Evolutionary conservation across 1,140 invertebrate species (phyloP), one percentile per base, ranked within the genome.

Genomic region (Aethina tumida): DNA sequence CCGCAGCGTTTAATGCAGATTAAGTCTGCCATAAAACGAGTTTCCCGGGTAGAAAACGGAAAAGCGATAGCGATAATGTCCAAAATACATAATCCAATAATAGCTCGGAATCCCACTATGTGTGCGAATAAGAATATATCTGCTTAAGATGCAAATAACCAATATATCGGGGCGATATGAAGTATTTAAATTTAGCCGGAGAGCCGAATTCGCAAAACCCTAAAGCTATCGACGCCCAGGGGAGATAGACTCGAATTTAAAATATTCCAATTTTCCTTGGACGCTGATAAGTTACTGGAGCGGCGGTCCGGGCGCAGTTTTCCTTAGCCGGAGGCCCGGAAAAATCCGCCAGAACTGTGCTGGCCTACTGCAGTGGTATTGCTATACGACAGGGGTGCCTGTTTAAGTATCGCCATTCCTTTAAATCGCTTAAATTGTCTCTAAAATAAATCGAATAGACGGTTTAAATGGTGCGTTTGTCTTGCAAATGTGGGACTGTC

Each of bases 371-470:
- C 13, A 35, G 24, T 37, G 25, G 30, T 34, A 45, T 40, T 45
- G 38, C 32, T 7, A 21, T 35, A 40, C 41, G 42, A 45, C 46
- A 22, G 21, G 28, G 42, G 44, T 47, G 47, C 50, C 34, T 42
- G 29, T 43, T 45, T 47, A 44, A 52, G 47, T 44, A 47, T 45
- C 39, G 39, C 49, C 46, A 53, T 53, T 53, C 47, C 51, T 54
- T 47, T 52, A 51, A 54, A 54, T 42, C 49, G 49, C 49, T 52
- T 52, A 54, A 52, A 54, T 54, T 54, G 52, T 54, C 47, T 50
- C 47, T 41, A 43, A 46, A 52, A 54, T 54, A 49, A 52, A 54
- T 52, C 46, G 52, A 46, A 52, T 51, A 36, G 31, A 43, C 40
- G 32, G 35, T 22, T 38, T 31, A 26, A 40, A 32, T 41, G 39